Evolutionary conservation across 2,888 invertebrate species (phyloP).

Genomic region (Cheilosia vernalis): DNA sequence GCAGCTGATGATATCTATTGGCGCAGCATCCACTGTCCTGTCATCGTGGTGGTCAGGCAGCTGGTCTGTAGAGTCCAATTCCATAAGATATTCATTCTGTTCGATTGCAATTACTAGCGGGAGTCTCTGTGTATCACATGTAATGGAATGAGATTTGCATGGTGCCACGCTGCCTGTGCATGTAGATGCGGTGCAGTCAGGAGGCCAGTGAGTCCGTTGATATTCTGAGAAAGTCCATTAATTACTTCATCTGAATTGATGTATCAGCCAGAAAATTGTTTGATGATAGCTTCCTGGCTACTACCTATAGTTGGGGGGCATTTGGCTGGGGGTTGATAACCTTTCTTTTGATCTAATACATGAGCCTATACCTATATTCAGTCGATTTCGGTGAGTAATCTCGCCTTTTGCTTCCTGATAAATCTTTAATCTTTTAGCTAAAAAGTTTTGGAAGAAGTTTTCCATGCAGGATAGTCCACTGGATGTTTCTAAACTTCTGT

Average conservation of each 20-base stretch:
- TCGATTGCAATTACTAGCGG: slow-evolving; percentile 28
- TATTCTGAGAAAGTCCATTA: slow-evolving; percentile 25
- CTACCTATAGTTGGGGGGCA: too few species aligned
- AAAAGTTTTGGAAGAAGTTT: too few species aligned
- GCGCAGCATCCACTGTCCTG: slow-evolving; percentile 33
- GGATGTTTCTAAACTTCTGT: too few species aligned
- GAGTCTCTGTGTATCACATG: too few species aligned
- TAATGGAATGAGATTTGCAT: slow-evolving; percentile 21
- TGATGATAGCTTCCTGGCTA: not conserved
- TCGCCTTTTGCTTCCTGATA: too few species aligned
- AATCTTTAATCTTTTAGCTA: too few species aligned
- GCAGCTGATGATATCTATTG: slow-evolving; percentile 16
- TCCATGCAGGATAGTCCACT: too few species aligned
- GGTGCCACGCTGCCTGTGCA: not conserved
- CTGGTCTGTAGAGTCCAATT: slow-evolving; percentile 10
- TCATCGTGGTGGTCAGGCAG: slow-evolving; percentile 28
- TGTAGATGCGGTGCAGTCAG: not conserved
- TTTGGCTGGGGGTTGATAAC: too few species aligned
- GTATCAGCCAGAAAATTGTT: slow-evolving; percentile 20
- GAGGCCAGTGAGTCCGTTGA: not conserved
- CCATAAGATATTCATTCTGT: slow-evolving; percentile 12
- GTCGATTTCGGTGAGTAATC: too few species aligned
- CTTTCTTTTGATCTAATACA: too few species aligned
- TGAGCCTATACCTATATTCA: too few species aligned
- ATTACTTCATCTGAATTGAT: slow-evolving; percentile 31